Percentiles rank a stretch among this genome's conserved stretches.
phyloP scores from a whole-genome alignment of 35 echinoderm and acorn worm genomes.

The Holothuria glaberrima region DNA sequence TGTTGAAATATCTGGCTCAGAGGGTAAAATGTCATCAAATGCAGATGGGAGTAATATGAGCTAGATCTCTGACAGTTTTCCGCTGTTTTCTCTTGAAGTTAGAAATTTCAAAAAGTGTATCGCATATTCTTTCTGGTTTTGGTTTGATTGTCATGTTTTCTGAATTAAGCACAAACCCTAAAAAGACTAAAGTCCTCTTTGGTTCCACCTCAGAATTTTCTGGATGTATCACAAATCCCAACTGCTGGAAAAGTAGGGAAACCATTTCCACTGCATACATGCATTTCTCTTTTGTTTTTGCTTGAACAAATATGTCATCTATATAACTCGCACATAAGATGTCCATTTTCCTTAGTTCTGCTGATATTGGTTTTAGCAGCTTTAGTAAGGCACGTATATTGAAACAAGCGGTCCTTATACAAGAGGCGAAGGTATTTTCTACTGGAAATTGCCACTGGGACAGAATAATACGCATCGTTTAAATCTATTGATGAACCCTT shows the following conservation, averaged over 20 bases:
- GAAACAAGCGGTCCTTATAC: background rate
- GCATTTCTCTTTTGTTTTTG: constrained; percentile 27
- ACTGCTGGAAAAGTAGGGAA: background rate
- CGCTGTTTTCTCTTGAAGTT: background rate
- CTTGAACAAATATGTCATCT: constrained; percentile 53
- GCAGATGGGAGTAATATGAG: background rate
- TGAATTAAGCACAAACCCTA: background rate
- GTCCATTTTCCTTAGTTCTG: constrained; percentile 35
- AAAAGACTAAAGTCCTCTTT: background rate
- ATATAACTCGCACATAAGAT: background rate
- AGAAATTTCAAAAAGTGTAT: background rate
- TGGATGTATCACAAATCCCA: constrained; percentile 5
- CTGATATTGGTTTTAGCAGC: constrained; percentile 21
- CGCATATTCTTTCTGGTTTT: background rate
- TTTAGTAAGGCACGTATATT: constrained; percentile 63
- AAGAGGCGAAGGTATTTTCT: constrained; percentile 49
- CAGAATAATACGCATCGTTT: too few species aligned
- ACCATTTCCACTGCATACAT: background rate
- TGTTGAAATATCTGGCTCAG: background rate
- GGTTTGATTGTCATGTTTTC: background rate
- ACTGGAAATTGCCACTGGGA: background rate
- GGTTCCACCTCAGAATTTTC: background rate
- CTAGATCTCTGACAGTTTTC: background rate
- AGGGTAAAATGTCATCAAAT: background rate
- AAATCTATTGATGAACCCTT: constrained; percentile 24